A percentile compares a stretch with the other conserved stretches of the same genome.
These are phyloP conservation scores for Apocrypta bakeri DNA, from an alignment of 1,140 invertebrate species.

Conservation along the genomic window DNA sequence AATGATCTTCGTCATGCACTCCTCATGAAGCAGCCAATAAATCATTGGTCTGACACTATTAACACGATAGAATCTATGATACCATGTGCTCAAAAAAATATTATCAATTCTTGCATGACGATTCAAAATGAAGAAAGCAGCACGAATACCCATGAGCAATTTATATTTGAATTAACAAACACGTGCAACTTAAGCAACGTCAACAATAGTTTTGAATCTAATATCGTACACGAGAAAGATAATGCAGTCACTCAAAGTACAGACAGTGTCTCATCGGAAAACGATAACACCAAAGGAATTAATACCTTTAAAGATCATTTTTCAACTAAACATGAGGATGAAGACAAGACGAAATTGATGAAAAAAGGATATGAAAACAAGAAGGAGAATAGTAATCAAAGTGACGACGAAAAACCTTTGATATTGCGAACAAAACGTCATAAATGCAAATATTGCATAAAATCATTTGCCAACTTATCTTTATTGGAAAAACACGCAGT, in stretches of 20 bases:
- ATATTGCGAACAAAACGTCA: slow-evolving; percentile 60
- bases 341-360: background rate
- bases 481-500: slow-evolving; percentile 61
- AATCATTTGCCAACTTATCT: slow-evolving; percentile 58
- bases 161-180: slow-evolving; percentile 48
- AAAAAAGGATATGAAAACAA: slow-evolving; percentile 12
- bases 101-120: slow-evolving; percentile 15
- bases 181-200: slow-evolving; percentile 43
- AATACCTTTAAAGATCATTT: slow-evolving; percentile 20
- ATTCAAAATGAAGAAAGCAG: slow-evolving; percentile 25
- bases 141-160: slow-evolving; percentile 35
- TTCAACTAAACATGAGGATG: slow-evolving; percentile 13
- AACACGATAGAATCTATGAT: slow-evolving; percentile 21
- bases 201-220: background rate
- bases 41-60: slow-evolving; percentile 30
- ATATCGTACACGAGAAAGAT: slow-evolving; percentile 1
- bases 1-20: slow-evolving; percentile 56
- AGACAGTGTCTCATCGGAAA: background rate
- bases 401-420: slow-evolving; percentile 65
- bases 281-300: background rate
- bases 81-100: slow-evolving; percentile 41
- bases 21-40: slow-evolving; percentile 51
- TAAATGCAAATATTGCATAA: slow-evolving; percentile 63
- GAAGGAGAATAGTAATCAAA: slow-evolving; percentile 50
- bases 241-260: slow-evolving; percentile 16